phyloP scores from a whole-genome alignment of 2,888 invertebrate genomes.

The Nemotelus nigrinus region DNA sequence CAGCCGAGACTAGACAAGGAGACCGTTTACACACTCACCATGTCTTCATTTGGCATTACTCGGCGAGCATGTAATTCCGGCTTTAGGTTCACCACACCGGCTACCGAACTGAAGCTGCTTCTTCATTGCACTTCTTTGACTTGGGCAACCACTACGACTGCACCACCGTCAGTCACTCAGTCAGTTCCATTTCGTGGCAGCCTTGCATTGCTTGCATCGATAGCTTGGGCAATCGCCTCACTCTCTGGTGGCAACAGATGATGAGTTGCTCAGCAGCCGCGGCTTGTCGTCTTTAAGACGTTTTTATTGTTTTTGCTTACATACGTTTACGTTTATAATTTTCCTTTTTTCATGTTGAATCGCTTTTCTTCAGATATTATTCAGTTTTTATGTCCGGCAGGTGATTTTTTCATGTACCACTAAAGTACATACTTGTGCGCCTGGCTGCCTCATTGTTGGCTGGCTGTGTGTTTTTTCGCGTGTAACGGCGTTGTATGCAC shows the following conservation, averaged over 20 bases:
- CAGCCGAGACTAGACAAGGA: too few relatives aligned
- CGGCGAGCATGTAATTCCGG: too few relatives aligned
- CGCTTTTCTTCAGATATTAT: slow-evolving; percentile 34
- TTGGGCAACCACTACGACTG: neutral
- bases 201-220: slow-evolving; percentile 30
- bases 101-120: slow-evolving; percentile 7
- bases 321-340: slow-evolving; percentile 28
- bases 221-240: slow-evolving; percentile 19
- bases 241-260: slow-evolving; percentile 15
- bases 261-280: slow-evolving; percentile 33
- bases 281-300: slow-evolving; percentile 42
- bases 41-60: too few relatives aligned
- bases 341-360: slow-evolving; percentile 38
- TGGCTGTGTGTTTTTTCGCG: neutral
- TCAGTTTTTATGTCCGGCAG: slow-evolving; percentile 45
- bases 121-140: neutral
- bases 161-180: neutral
- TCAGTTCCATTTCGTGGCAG: neutral
- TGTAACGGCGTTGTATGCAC: neutral
- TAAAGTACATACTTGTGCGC: slow-evolving; percentile 1
- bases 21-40: too few relatives aligned
- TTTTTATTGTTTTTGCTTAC: slow-evolving; percentile 42
- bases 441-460: neutral
- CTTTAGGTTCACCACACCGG: neutral
- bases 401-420: slow-evolving; percentile 39